These are phyloP conservation scores for Aeoliscus strigatus DNA, from an alignment of 2,797 vertebrate genomes.

Conservation along the genomic window DNA sequence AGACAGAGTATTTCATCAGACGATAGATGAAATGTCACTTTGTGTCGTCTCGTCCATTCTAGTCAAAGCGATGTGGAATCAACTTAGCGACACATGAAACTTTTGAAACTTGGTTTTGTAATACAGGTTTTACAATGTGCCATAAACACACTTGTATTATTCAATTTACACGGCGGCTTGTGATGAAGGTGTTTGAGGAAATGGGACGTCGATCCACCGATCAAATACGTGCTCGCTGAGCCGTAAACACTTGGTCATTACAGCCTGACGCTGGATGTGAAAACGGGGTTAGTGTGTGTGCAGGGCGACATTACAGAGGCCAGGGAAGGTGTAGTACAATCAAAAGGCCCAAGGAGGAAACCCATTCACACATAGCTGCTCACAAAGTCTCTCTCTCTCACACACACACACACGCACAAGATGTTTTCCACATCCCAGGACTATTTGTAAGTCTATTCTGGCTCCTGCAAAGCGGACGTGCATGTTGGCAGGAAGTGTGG, in stretches of 20 bases:
- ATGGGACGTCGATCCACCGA: too few relatives aligned
- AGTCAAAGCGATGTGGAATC: too few relatives aligned
- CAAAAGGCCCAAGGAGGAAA: conserved; percentile 57
- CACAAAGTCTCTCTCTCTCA: conserved; percentile 32
- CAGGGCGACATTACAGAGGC: conserved; percentile 59
- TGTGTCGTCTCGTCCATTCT: too few relatives aligned
- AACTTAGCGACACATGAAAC: too few relatives aligned
- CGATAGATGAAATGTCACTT: too few relatives aligned
- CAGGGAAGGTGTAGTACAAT: conserved; percentile 41
- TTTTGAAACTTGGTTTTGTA: too few relatives aligned
- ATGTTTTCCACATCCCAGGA: conserved; percentile 60
- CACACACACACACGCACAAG: conserved; percentile 35
- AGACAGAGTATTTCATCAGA: background rate
- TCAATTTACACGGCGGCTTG: too few relatives aligned
- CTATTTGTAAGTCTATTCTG: conserved; percentile 60
- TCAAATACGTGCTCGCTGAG: conserved; percentile 36
- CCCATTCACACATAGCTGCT: conserved; percentile 34
- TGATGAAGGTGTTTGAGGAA: too few relatives aligned
- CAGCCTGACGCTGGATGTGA: conserved; percentile 35
- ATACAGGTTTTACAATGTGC: too few relatives aligned
- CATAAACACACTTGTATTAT: too few relatives aligned
- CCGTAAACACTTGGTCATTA: conserved; percentile 28
- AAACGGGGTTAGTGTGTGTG: conserved; percentile 31
- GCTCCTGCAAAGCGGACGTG: conserved; percentile 59
- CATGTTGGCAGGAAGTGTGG: conserved; percentile 47